A percentile compares a stretch with the other conserved stretches of the same genome.
phyloP scores from a whole-genome alignment of 2,888 invertebrate genomes.

The Cyaniris semiargus region DNA sequence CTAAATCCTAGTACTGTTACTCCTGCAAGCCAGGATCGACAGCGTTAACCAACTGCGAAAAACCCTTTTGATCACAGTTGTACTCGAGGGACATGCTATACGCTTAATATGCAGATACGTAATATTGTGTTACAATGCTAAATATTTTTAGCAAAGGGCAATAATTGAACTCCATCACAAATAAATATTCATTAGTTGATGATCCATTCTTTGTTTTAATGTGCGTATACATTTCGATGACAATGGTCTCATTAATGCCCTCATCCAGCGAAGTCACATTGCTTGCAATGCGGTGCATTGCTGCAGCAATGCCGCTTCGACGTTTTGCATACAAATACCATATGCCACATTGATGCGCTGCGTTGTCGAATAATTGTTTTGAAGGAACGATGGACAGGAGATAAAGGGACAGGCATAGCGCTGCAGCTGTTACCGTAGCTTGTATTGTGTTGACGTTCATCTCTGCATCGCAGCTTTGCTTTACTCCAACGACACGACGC shows the following conservation, averaged over 20 bases:
- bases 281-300: too few relatives aligned
- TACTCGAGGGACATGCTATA: too few relatives aligned
- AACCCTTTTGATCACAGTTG: too few relatives aligned
- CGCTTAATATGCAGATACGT: too few relatives aligned
- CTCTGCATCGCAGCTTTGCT: background rate
- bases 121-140: background rate
- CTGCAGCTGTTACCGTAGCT: too few relatives aligned
- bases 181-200: slow-evolving; percentile 4
- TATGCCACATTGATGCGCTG: background rate
- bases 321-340: too few relatives aligned
- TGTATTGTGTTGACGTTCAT: background rate
- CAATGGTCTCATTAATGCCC: background rate
- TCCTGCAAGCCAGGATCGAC: too few relatives aligned
- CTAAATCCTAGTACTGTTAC: too few relatives aligned
- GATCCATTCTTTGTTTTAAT: background rate
- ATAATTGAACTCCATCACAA: background rate
- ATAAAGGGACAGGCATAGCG: background rate
- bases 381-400: background rate
- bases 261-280: background rate
- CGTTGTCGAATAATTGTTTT: background rate
- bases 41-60: too few relatives aligned
- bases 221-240: background rate
- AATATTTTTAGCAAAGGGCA: background rate
- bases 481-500: background rate
- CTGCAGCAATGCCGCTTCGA: too few relatives aligned